Evolutionary conservation across 2,113 vertebrate species (phyloP).

Genomic region (Mola mola): DNA sequence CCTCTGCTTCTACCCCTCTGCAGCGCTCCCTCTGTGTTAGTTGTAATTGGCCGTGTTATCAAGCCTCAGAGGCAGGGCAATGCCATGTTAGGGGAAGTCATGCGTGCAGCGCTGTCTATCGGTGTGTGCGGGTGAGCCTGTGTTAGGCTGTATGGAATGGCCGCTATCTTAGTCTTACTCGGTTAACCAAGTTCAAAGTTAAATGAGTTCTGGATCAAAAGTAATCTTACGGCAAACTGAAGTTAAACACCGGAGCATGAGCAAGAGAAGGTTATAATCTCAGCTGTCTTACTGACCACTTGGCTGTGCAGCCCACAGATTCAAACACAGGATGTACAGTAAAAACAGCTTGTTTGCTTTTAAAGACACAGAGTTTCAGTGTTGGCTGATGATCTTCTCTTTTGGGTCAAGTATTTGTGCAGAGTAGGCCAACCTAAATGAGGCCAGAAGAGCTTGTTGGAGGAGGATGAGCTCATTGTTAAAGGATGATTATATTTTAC

Average conservation of each 20-base stretch:
- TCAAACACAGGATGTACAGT: neutral
- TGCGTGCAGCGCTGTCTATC: conserved; percentile 22
- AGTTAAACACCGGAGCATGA: too few species aligned
- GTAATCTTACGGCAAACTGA: neutral
- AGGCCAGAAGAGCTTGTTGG: conserved; percentile 14
- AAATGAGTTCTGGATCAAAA: conserved; percentile 28
- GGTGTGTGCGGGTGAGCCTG: neutral
- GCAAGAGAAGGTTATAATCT: too few species aligned
- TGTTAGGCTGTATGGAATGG: conserved; percentile 23
- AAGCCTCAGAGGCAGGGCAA: conserved; percentile 32
- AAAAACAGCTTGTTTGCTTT: conserved; percentile 15
- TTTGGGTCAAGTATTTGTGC: conserved; percentile 19
- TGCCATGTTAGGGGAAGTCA: conserved; percentile 50
- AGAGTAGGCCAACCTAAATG: conserved; percentile 27
- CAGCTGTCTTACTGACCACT: neutral
- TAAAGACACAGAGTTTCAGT: neutral
- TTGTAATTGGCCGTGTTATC: conserved; percentile 44
- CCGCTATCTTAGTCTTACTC: conserved; percentile 42
- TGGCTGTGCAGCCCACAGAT: neutral
- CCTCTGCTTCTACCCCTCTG: neutral
- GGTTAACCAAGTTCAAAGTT: conserved; percentile 56
- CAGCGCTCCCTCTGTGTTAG: conserved; percentile 6
- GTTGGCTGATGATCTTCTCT: conserved; percentile 6
- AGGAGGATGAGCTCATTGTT: conserved; percentile 30
- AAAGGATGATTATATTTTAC: neutral